Percentiles rank a stretch among this genome's conserved stretches.
These are phyloP conservation scores for Eugnorisma glareosa DNA, from an alignment of 2,888 invertebrate species.

Conservation along the genomic window DNA sequence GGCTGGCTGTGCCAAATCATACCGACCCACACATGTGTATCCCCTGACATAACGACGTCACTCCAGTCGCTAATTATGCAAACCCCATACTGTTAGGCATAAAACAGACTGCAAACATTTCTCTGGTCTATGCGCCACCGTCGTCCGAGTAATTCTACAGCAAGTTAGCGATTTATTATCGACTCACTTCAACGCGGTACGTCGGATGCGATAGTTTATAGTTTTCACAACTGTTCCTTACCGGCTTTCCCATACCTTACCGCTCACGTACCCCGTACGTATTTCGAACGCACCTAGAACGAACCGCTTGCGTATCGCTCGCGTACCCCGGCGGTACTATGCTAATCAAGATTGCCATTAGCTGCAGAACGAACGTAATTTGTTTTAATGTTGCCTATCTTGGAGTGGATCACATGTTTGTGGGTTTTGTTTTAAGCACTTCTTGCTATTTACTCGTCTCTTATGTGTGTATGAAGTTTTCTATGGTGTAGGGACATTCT, in stretches of 20 bases:
- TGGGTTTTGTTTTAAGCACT: constrained; percentile 49
- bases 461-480: background rate
- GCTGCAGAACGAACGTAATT: constrained; percentile 58
- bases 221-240: constrained; percentile 75
- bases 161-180: constrained; percentile 83
- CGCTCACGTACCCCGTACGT: constrained; percentile 40
- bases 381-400: constrained; percentile 63
- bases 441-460: background rate
- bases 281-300: background rate
- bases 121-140: constrained; percentile 38
- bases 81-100: constrained; percentile 1
- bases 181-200: constrained; percentile 78
- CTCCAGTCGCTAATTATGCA: background rate
- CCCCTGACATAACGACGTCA: background rate
- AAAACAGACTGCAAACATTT: background rate
- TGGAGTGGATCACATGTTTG: constrained; percentile 55
- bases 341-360: constrained; percentile 66
- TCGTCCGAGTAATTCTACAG: constrained; percentile 69
- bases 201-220: constrained; percentile 80
- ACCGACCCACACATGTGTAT: background rate
- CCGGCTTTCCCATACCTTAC: constrained; percentile 51
- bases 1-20: no score
- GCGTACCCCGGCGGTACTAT: constrained; percentile 52
- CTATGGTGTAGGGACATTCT: background rate
- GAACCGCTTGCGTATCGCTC: constrained; percentile 23